Evolutionary conservation across 2,797 vertebrate species (phyloP), one percentile per base, ranked within the genome.

Genomic region (Miichthys miiuy): DNA sequence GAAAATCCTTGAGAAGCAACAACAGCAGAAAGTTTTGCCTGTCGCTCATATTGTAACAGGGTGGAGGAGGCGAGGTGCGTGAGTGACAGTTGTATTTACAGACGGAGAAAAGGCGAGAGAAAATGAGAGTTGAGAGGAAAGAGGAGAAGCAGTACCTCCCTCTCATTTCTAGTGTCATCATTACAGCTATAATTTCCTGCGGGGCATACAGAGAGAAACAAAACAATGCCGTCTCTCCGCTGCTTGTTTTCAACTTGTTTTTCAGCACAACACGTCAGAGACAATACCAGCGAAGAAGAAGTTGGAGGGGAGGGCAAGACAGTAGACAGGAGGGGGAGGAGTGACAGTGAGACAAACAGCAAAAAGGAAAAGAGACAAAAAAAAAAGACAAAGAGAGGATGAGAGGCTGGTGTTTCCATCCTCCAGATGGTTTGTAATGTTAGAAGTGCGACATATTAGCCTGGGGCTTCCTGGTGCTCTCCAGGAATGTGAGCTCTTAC

Each of bases 371-470:
- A 54, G 21, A 75, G 18, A 63, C 1, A 0, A 48, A 14, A 38
- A 58, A 62, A 52, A 57, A 56, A 72, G 47, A 72, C 65, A 67
- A 57, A 84, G 74, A 57, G 63, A 72, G 82, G 75, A 86, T 60
- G 80, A 88, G 75, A 83, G 62, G 72, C 82, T 73, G 83, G 79
- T 72, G 79, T 87, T 89, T 80, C 68, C 75, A 88, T 72, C 72
- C 67, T 86, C 80, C 87, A 72, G 86, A 81, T 83, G 88, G 81
- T 81, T 90, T 89, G 91, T 87, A 87, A 90, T 18, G 83, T 90
- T 89, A 91, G 87, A 88, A 85, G 89, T 83, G 89, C 68, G 86
- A 90, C 87, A 85, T 64, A 77, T 86, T 81, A 82, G 87, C 91
- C 90, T 2, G 79, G 57, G 86, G 88, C 87, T 75, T 87, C 87